Base-by-base conservation (phyloP, 2,797 vertebrate species). In the Sebastes elongatus region DNA sequence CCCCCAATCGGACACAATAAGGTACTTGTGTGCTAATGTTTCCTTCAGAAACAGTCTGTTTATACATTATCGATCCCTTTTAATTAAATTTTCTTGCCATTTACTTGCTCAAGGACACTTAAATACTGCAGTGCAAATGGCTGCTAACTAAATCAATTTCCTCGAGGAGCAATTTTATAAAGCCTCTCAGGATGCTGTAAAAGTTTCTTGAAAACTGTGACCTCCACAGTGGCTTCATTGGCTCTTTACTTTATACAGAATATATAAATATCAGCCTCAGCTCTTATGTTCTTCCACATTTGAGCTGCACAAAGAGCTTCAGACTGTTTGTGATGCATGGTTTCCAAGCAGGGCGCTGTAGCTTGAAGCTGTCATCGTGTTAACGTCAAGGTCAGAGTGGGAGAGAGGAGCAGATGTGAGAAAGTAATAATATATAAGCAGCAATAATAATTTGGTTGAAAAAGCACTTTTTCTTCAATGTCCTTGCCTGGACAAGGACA, bases 401-500 rank as follows among this genome's bases (percentile, higher is more conserved):
- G 49, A 52, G 46, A 76, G 23, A 28, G 64, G 30, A 62, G 67
- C 81, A 83, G 72, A 75, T 67, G 75, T 69, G 71, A 78, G n/a
- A 71, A 80, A 75, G 76, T 53, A 63, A 63, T 59, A 52, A 52
- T 52, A 52, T 52, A 42, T 28, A 49, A 49, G 57, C 70, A 74
- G 32, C 8, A 69, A 62, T 67, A 71, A 84, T 23, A 62, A 78
- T 82, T 71, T 71, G 18, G 30, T 76, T 64, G 46, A 85, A 83
- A 87, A 71, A 79, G 35, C 42, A 6, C 5, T 38, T 84, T 86
- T 78, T 79, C 76, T 71, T 66, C 38, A 32, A n/a, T 27, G 82
- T 57, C 77, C 72, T 87, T 87, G 63, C 2, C 38, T 10, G 25
- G 33, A 80, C 79, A 86, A 86, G 76, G 87, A 81, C 78, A 52